phyloP scores from a whole-genome alignment of 2,113 vertebrate species.

The Lasiurus cinereus region DNA sequence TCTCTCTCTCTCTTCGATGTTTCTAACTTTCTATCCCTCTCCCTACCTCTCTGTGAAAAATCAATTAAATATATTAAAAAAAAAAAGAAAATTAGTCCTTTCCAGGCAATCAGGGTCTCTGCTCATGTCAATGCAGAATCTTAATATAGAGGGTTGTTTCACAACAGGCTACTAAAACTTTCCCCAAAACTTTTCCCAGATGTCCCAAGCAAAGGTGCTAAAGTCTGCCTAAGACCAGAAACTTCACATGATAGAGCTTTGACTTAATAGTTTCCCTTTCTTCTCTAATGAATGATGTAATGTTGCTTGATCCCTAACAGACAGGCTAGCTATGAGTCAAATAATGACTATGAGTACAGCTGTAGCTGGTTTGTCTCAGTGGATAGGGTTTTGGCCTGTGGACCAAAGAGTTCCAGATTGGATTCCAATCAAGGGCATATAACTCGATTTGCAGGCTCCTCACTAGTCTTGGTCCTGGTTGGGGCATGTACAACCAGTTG shows the following conservation, averaged over 20 bases:
- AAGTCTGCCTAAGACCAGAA: not conserved
- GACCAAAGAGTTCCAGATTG: too few species aligned
- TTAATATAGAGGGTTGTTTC: not conserved
- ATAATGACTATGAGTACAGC: not conserved
- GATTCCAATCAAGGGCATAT: too few species aligned
- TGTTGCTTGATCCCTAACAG: not conserved
- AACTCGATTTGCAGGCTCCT: too few species aligned
- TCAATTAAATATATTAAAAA: too few species aligned
- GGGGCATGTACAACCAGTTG: too few species aligned
- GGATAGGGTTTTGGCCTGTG: too few species aligned
- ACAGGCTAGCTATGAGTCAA: not conserved
- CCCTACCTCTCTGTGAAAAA: too few species aligned
- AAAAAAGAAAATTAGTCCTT: too few species aligned
- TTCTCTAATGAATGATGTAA: not conserved
- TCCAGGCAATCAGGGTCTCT: rapidly evolving
- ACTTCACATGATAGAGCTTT: not conserved
- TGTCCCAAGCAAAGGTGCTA: not conserved
- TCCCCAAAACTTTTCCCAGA: not conserved
- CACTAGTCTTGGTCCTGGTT: too few species aligned
- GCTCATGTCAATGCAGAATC: not conserved
- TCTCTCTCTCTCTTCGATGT: too few species aligned
- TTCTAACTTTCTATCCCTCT: too few species aligned
- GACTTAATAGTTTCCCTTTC: not conserved
- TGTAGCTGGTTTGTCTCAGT: too few species aligned
- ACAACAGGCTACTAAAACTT: not conserved